phyloP scores from a whole-genome alignment of 1,140 invertebrate genomes.

The Bursaphelenchus mucronatus region DNA sequence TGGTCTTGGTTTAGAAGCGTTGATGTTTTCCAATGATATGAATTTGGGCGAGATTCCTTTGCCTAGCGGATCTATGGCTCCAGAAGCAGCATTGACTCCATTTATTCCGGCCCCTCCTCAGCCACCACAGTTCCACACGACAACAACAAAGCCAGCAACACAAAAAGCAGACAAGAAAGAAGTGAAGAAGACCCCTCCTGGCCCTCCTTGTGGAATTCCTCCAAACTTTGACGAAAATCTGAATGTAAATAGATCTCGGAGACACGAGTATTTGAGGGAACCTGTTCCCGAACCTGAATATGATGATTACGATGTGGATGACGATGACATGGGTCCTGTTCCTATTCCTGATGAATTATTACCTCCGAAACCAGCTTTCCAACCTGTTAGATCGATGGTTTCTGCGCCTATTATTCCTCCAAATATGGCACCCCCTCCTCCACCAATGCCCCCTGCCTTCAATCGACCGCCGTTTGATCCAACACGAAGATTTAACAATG shows the following conservation, averaged over 20 bases:
- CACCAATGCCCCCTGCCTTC: conserved; percentile 15
- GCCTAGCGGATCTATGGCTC: conserved; percentile 52
- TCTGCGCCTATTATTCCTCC: conserved; percentile 15
- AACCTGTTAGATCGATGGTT: conserved; percentile 17
- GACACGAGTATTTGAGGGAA: not conserved
- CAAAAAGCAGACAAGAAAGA: conserved; percentile 13
- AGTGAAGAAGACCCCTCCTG: conserved; percentile 49
- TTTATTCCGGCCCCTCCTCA: conserved; percentile 22
- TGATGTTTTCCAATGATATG: conserved; percentile 63
- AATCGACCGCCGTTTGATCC: not conserved
- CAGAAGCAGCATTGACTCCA: conserved; percentile 42
- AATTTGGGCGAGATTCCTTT: conserved; percentile 64
- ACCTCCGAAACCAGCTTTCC: conserved; percentile 12
- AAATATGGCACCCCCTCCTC: conserved; percentile 9
- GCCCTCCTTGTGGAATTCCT: conserved; percentile 62
- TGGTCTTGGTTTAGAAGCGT: conserved; percentile 60
- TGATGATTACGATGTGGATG: conserved; percentile 19
- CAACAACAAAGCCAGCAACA: conserved; percentile 31
- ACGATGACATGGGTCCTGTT: conserved; percentile 37
- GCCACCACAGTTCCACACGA: conserved; percentile 32
- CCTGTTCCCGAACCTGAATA: not conserved
- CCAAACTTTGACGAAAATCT: conserved; percentile 45
- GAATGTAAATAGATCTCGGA: conserved; percentile 31
- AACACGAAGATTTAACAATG: no score
- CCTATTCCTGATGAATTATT: conserved; percentile 23